Evolutionary conservation across 2,113 vertebrate genomes (phyloP).

Genomic region (Otolemur garnettii): DNA sequence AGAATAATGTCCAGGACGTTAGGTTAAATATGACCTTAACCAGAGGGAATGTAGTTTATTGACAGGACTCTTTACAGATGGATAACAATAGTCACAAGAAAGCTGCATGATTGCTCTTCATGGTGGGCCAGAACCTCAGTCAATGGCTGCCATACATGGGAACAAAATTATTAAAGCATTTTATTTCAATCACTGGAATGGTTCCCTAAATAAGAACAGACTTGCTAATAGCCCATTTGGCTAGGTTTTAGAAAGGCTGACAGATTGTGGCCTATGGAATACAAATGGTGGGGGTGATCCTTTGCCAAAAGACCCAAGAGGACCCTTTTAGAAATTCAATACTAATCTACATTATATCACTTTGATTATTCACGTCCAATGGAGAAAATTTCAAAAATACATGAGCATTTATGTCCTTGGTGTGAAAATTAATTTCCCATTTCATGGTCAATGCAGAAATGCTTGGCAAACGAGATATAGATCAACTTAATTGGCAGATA

Average conservation of each 20-base stretch:
- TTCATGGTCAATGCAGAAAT: slow-evolving; percentile 41
- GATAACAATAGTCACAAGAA: slow-evolving; percentile 1
- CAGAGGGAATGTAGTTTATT: slow-evolving; percentile 2
- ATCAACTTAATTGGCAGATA: neutral
- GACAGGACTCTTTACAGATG: slow-evolving; percentile 46
- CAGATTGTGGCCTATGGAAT: slow-evolving; percentile 36
- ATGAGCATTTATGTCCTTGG: neutral
- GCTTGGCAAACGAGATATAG: neutral
- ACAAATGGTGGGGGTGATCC: neutral
- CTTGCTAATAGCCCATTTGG: slow-evolving; percentile 56
- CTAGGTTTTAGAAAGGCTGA: slow-evolving; percentile 39
- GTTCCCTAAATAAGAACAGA: slow-evolving; percentile 54
- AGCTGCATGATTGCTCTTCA: slow-evolving; percentile 1
- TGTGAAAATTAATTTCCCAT: slow-evolving; percentile 27
- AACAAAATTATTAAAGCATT: slow-evolving; percentile 65
- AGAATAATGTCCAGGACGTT: neutral
- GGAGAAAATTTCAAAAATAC: neutral
- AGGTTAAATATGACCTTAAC: neutral
- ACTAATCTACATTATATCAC: neutral
- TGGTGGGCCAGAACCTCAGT: slow-evolving; percentile 57
- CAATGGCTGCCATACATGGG: slow-evolving; percentile 25
- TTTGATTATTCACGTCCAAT: neutral
- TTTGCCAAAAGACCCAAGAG: slow-evolving; percentile 53
- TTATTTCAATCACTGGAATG: slow-evolving; percentile 59
- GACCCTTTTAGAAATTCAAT: neutral